phyloP scores from a whole-genome alignment of 2,113 vertebrate genomes.

The Pithys albifrons region DNA sequence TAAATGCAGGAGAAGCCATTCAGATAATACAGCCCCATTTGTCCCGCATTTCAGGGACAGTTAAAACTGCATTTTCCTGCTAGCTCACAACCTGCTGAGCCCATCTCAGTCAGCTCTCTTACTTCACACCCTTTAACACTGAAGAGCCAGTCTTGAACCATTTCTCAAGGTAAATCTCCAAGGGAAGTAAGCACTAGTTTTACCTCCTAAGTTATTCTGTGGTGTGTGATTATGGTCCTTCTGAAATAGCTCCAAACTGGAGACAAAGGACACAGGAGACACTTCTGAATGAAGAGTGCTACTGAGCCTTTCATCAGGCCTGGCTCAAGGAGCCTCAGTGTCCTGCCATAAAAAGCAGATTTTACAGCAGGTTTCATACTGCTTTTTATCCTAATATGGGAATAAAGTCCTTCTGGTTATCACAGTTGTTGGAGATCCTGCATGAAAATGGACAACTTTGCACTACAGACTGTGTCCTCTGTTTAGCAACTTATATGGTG shows the following conservation, averaged over 20 bases:
- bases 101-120: background rate
- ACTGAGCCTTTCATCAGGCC: background rate
- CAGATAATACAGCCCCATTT: background rate
- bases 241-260: background rate
- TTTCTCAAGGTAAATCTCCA: background rate
- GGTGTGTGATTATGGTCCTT: background rate
- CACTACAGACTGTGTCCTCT: background rate
- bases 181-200: background rate
- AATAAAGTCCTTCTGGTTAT: conserved; percentile 31
- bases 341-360: conserved; percentile 33
- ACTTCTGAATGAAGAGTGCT: background rate
- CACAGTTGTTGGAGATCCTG: conserved; percentile 5
- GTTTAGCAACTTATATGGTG: background rate
- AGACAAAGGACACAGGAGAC: background rate
- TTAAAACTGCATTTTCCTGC: background rate
- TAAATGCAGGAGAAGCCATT: background rate
- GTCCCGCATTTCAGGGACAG: background rate
- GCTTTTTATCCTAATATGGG: conserved; percentile 53
- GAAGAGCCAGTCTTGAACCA: background rate
- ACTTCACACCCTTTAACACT: background rate
- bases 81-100: fast-evolving
- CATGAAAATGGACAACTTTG: background rate
- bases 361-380: conserved; percentile 37
- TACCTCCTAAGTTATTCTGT: background rate
- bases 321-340: background rate